phyloP scores from a whole-genome alignment of 2,113 vertebrate genomes.

The Ceratotherium simum region DNA sequence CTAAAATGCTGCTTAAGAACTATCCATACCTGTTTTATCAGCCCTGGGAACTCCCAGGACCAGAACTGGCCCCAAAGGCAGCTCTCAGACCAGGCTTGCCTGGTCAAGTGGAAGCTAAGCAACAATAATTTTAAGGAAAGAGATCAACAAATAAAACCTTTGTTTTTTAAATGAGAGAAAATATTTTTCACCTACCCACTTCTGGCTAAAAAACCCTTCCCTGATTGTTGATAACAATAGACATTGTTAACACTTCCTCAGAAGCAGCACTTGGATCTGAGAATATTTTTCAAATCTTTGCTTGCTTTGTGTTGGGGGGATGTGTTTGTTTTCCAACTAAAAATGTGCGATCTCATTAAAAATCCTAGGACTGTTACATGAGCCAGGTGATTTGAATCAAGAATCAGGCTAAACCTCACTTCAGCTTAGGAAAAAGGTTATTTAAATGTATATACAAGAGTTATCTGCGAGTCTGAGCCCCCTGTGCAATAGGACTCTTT shows the following conservation, averaged over 20 bases:
- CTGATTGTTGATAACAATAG: background rate
- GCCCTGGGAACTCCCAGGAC: background rate
- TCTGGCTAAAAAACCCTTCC: background rate
- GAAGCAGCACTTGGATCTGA: conserved; percentile 14
- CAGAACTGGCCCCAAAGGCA: background rate
- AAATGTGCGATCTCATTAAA: conserved; percentile 17
- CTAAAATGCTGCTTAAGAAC: background rate
- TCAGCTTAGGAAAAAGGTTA: background rate
- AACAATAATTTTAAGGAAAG: conserved; percentile 19
- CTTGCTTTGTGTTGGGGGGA: background rate
- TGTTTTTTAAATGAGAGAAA: conserved; percentile 13
- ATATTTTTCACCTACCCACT: background rate
- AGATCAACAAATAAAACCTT: background rate
- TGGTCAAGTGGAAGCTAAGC: background rate
- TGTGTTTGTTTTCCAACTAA: background rate
- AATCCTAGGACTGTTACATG: background rate
- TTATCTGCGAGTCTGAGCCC: background rate
- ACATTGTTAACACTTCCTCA: background rate
- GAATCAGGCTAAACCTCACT: background rate
- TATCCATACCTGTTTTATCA: background rate
- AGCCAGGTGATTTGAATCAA: background rate
- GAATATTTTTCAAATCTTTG: conserved; percentile 26
- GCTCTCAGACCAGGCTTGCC: background rate
- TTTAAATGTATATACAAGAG: background rate
- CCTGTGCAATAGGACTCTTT: background rate